Percentiles rank a stretch among this genome's conserved stretches.
These are phyloP conservation scores for Drosophila bunnanda DNA, from an alignment of 2,888 invertebrate species.

Conservation along the genomic window DNA sequence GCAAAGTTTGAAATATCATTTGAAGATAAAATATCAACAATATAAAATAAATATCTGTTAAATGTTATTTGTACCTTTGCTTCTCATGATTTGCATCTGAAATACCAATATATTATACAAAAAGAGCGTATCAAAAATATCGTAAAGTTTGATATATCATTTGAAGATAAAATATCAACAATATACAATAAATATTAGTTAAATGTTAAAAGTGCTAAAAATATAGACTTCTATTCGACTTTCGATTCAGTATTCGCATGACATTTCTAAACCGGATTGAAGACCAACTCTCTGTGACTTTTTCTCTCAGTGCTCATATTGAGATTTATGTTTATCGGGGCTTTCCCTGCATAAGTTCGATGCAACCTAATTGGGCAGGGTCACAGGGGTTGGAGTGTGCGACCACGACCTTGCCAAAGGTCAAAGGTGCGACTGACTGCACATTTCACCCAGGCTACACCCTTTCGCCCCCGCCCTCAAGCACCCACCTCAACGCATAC, in stretches of 20 bases:
- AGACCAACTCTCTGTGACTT: neutral
- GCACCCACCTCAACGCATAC: constrained; percentile 18
- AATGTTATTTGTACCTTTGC: no score
- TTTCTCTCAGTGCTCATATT: constrained; percentile 2
- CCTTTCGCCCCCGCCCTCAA: neutral
- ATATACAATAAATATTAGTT: no score
- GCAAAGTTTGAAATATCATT: no score
- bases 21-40: no score
- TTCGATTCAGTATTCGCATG: neutral
- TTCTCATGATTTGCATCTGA: no score
- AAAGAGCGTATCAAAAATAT: no score
- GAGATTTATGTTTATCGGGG: constrained; percentile 4
- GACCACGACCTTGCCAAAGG: constrained; percentile 70
- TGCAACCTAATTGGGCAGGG: constrained; percentile 24
- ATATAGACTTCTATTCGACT: neutral
- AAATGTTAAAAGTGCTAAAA: neutral
- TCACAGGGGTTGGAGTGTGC: constrained; percentile 16
- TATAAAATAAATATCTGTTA: no score
- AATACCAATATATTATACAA: no score
- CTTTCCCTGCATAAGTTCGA: neutral
- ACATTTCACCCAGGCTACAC: constrained; percentile 30
- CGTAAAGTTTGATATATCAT: no score
- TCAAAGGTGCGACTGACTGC: constrained; percentile 50
- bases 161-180: no score
- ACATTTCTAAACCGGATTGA: neutral